Base-by-base conservation (phyloP, 2,888 invertebrate species). In the Andrena praecox region DNA sequence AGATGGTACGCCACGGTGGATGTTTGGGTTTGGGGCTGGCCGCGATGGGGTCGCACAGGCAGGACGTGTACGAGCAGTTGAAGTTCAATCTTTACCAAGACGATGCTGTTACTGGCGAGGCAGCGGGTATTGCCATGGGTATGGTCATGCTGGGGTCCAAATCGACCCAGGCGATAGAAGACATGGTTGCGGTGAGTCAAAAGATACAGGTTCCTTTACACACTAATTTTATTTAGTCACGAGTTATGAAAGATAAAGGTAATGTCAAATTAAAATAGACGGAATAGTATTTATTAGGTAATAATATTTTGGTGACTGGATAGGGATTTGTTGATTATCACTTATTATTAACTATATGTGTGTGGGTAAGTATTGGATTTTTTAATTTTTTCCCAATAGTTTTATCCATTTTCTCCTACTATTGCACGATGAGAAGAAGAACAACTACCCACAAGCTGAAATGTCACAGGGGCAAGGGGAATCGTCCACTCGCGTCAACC, bases 71-170 rank as follows among this genome's bases (percentile, higher is more conserved):
- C 93, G 99, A 99, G 92, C 98, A 99, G 93, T 95, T 99, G 10
- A 99, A 99, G 93, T 98, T 98, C 93, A 99, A 99, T 94, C 95
- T 99, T 79, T 99, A 99, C 92, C 99, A 99, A 94, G 99, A 99
- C 94, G 99, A 99, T 94, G 99, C 99, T 0, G 98, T 99, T 0
- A 99, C 99, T 31, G 99, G 99, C 35, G 99, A 99, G 95, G 99
- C 99, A 6, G 99, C 99, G 35, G 99, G 99, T 82, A 97, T 99
- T 87, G 99, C 99, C 0, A 99, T 99, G 99, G 99, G 99, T 64
- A 97, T 99, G 96, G 99, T 99, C 0, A 99, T 99, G 99, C 95
- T 99, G 89, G 99, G 99, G 1, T 99, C 99, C 0, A 97, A 99
- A 92, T 96, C 98, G 91, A 96, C 97, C 0, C 96, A 97, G 82